These are phyloP conservation scores for Spodoptera littoralis DNA, from an alignment of 2,888 invertebrate genomes.

Conservation along the genomic window DNA sequence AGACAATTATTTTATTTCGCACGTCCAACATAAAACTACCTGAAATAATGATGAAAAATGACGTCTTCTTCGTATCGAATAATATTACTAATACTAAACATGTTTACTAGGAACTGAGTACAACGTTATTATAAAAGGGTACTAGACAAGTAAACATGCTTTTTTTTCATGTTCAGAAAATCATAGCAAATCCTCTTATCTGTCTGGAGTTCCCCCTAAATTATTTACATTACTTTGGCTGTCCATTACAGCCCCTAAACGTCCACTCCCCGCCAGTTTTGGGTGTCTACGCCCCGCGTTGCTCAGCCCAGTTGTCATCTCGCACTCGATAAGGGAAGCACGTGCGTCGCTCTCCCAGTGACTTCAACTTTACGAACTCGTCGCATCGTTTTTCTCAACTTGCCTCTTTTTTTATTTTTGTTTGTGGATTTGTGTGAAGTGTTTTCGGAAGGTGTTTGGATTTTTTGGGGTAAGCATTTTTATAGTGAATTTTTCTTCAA, in stretches of 20 bases:
- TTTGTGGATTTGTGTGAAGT: slow-evolving; percentile 56
- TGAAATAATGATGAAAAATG: background rate
- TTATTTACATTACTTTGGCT: slow-evolving; percentile 61
- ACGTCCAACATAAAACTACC: background rate
- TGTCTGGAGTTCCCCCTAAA: slow-evolving; percentile 58
- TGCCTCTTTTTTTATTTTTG: slow-evolving; percentile 28
- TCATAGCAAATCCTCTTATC: slow-evolving; percentile 60
- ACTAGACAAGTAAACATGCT: slow-evolving; percentile 14
- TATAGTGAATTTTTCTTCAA: background rate
- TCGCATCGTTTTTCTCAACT: slow-evolving; percentile 37
- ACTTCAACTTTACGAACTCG: slow-evolving; percentile 55
- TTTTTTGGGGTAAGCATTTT: slow-evolving; percentile 44
- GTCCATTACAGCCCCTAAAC: slow-evolving; percentile 53
- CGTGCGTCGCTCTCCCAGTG: slow-evolving; percentile 46
- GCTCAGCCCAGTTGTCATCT: slow-evolving; percentile 59
- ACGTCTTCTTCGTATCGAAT: background rate
- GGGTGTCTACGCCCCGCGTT: slow-evolving; percentile 65
- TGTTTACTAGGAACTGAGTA: slow-evolving; percentile 6
- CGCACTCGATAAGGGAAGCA: slow-evolving; percentile 49
- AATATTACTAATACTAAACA: background rate
- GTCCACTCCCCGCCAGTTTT: slow-evolving; percentile 66
- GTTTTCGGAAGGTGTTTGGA: slow-evolving; percentile 34
- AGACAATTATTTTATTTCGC: slow-evolving; percentile 2
- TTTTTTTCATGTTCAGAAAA: slow-evolving; percentile 52
- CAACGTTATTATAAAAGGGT: slow-evolving; percentile 11